A percentile compares a stretch with the other conserved stretches of the same genome.
phyloP scores from a whole-genome alignment of 92 coral and sea anemone species.

The Actinostola sp. region DNA sequence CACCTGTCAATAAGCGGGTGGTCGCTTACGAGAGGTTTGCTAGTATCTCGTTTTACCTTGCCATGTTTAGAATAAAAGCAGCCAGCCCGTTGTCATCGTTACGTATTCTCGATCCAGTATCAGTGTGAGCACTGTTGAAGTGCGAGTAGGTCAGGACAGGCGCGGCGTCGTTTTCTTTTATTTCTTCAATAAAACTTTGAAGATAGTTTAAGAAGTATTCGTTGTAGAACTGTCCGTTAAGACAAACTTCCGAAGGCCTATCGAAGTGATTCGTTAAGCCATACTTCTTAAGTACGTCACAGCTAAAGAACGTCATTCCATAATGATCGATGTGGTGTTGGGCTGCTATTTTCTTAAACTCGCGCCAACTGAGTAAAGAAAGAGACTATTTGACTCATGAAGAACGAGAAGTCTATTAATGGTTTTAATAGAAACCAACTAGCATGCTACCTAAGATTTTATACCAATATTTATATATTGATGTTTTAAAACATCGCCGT shows the following conservation, averaged over 20 bases:
- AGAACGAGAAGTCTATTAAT: no score
- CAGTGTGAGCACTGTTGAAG: constrained; percentile 78
- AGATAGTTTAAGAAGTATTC: constrained; percentile 68
- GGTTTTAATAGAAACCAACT: no score
- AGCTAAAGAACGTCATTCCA: constrained; percentile 70
- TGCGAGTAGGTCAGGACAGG: constrained; percentile 60
- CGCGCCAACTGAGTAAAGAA: constrained; percentile 51
- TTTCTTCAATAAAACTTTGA: background rate
- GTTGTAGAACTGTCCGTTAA: constrained; percentile 75
- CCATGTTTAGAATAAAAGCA: constrained; percentile 51
- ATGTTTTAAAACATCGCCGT: no score
- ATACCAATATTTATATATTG: no score
- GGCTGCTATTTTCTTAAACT: constrained; percentile 39
- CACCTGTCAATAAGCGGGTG: background rate
- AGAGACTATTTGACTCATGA: no score
- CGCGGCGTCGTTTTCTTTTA: constrained; percentile 13
- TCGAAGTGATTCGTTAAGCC: constrained; percentile 73
- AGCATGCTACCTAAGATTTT: no score
- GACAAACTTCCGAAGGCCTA: constrained; percentile 64
- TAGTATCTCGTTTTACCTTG: background rate
- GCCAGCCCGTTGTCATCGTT: constrained; percentile 74
- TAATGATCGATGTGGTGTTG: constrained; percentile 56
- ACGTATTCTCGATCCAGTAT: constrained; percentile 63
- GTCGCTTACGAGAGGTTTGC: background rate
- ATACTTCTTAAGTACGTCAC: constrained; percentile 65